Conservation (phyloP, 2,797 vertebrate genomes). For the Emydoidea blandingii region DNA sequence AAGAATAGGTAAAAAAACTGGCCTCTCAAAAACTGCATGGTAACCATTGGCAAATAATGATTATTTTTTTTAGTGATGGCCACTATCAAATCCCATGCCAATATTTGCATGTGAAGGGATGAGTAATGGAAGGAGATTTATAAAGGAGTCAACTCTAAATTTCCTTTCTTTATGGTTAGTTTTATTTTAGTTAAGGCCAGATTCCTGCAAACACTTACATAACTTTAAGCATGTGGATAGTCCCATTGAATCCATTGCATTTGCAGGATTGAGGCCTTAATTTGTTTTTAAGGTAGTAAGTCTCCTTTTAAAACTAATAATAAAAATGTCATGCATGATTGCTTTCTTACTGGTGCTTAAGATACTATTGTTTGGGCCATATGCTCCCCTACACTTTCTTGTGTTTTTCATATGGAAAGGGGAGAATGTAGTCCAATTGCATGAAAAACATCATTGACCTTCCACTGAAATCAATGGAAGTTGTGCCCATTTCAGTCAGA, state of each 20-base stretch:
- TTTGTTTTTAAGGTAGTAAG: background rate
- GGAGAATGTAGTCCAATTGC: background rate
- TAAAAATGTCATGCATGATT: background rate
- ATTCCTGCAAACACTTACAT: background rate
- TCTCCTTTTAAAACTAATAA: background rate
- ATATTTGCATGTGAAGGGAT: background rate
- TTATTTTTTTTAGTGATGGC: background rate
- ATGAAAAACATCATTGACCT: background rate
- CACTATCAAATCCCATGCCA: background rate
- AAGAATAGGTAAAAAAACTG: constrained; percentile 19
- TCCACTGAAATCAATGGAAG: background rate
- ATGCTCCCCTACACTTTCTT: background rate
- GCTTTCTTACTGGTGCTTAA: background rate
- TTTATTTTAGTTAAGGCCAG: background rate
- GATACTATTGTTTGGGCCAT: background rate
- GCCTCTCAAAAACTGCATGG: background rate
- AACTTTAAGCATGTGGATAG: background rate
- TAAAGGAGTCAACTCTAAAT: background rate
- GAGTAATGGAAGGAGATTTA: background rate
- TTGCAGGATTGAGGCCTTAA: background rate
- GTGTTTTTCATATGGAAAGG: background rate
- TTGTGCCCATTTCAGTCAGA: background rate
- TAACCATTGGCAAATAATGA: background rate
- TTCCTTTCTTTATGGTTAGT: background rate
- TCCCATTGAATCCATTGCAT: background rate